These are phyloP conservation scores for Cephus cinctus DNA, from an alignment of 1,140 invertebrate genomes.

Conservation along the genomic window DNA sequence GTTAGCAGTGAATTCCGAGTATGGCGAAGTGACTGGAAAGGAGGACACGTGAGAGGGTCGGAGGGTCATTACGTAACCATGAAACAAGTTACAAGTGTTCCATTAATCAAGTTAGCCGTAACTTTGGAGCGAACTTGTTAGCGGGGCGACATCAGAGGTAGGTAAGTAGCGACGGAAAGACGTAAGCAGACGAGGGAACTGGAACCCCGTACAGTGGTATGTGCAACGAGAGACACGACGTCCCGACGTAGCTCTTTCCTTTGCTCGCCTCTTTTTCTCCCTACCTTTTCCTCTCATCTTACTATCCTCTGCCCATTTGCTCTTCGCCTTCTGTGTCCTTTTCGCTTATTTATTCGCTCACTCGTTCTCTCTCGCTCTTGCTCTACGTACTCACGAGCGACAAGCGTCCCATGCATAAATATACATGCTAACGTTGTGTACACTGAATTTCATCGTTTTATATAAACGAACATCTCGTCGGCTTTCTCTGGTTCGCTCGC, in stretches of 20 bases:
- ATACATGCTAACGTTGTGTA: constrained; percentile 25
- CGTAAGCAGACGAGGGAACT: not conserved
- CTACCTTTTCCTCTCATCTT: not conserved
- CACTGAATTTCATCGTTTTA: constrained; percentile 25
- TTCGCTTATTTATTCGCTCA: not conserved
- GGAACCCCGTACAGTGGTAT: not conserved
- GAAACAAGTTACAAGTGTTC: constrained; percentile 25
- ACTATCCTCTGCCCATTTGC: not conserved
- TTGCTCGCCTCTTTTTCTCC: not conserved
- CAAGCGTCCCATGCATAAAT: constrained; percentile 27
- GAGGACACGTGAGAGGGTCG: no score
- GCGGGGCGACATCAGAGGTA: constrained; percentile 17
- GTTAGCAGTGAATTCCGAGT: no score
- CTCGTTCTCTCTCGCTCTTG: not conserved
- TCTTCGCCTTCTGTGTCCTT: not conserved
- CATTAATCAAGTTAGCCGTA: constrained; percentile 34
- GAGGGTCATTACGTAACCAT: constrained; percentile 27
- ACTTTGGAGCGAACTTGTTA: constrained; percentile 29
- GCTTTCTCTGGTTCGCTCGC: not conserved
- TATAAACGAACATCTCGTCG: constrained; percentile 9
- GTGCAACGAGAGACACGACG: not conserved
- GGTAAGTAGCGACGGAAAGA: not conserved
- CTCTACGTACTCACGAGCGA: constrained; percentile 2
- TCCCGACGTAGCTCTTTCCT: not conserved
- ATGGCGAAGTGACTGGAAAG: no score